Conservation (phyloP, 2,888 invertebrate genomes). For the Prosapia bicincta region DNA sequence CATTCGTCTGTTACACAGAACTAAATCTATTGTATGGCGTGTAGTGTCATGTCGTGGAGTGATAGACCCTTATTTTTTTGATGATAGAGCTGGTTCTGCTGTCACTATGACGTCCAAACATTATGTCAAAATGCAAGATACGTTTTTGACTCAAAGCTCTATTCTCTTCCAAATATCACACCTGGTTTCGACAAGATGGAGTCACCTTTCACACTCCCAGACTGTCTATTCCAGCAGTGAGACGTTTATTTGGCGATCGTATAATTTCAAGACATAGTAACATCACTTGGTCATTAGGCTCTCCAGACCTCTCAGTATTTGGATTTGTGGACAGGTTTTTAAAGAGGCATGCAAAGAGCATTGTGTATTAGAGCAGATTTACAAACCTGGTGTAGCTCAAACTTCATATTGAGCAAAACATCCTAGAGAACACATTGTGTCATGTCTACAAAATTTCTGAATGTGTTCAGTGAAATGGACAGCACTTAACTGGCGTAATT, state of each 20-base stretch:
- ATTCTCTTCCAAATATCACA: neutral
- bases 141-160: neutral
- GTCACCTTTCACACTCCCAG: neutral
- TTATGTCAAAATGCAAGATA: neutral
- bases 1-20: too few relatives aligned
- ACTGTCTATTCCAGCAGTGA: neutral
- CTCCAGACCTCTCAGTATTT: neutral
- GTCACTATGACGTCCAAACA: neutral
- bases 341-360: neutral
- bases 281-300: neutral
- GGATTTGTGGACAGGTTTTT: neutral
- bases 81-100: neutral
- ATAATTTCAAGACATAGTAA: neutral
- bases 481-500: neutral
- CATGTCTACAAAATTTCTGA: neutral
- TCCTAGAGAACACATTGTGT: neutral
- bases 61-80: neutral
- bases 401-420: too few relatives aligned
- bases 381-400: neutral
- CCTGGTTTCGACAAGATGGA: neutral
- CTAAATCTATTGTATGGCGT: too few relatives aligned
- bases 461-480: neutral
- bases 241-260: neutral
- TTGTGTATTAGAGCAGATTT: too few relatives aligned
- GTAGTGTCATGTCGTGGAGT: too few relatives aligned